These are phyloP conservation scores for Ciconia stormi DNA, from an alignment of 2,113 vertebrate genomes.

Conservation along the genomic window DNA sequence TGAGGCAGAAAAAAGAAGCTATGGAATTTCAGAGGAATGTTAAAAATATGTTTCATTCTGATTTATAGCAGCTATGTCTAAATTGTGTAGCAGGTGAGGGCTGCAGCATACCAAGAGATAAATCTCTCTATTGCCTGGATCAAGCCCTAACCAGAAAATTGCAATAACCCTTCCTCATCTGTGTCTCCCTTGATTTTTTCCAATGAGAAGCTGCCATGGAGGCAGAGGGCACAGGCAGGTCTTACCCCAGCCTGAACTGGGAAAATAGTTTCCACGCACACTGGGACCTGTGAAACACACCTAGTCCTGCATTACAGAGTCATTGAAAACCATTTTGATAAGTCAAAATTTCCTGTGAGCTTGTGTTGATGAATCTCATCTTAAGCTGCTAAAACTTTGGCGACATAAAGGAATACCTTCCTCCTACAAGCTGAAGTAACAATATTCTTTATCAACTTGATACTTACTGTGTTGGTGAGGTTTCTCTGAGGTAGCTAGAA, in stretches of 20 bases:
- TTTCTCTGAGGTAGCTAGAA: conserved; percentile 59
- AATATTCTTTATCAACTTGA: not conserved
- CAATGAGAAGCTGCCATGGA: rapidly evolving
- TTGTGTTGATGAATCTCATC: not conserved
- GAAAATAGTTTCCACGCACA: not conserved
- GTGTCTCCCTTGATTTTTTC: not conserved
- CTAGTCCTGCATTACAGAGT: not conserved
- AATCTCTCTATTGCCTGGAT: not conserved
- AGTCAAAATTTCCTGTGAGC: not conserved
- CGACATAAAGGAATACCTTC: not conserved
- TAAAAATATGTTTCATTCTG: not conserved
- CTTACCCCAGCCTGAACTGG: not conserved
- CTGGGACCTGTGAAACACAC: not conserved
- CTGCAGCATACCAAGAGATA: not conserved
- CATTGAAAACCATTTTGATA: not conserved
- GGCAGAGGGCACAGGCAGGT: not conserved
- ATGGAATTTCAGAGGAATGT: not conserved
- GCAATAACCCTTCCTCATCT: not conserved
- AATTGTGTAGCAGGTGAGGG: not conserved
- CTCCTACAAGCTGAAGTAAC: not conserved
- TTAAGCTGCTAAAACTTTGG: not conserved
- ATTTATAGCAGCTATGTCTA: not conserved
- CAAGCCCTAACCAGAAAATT: not conserved
- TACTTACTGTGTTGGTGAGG: conserved; percentile 59
- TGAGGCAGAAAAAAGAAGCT: not conserved